Evolutionary conservation across 2,888 invertebrate species (phyloP).

Genomic region (Gandaritis pyraliata): DNA sequence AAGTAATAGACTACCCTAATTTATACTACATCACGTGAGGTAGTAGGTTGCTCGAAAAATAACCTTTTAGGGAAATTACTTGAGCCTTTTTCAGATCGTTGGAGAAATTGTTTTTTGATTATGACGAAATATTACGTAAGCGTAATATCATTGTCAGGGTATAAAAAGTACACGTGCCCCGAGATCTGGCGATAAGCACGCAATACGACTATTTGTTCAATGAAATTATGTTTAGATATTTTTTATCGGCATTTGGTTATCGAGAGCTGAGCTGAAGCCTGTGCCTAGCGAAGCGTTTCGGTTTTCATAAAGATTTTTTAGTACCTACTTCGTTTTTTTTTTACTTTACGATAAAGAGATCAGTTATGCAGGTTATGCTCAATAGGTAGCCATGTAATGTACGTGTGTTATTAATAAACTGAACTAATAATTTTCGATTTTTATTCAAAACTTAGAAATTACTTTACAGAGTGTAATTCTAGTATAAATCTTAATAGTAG

Average conservation of each 20-base stretch:
- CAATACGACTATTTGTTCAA: conserved; percentile 65
- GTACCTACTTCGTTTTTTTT: conserved; percentile 31
- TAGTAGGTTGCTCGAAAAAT: conserved; percentile 36
- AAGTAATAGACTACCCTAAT: conserved; percentile 44
- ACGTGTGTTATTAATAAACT: no score
- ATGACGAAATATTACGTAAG: conserved; percentile 62
- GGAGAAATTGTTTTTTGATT: conserved; percentile 51
- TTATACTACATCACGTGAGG: conserved; percentile 32
- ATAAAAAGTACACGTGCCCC: conserved; percentile 51
- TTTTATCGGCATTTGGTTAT: conserved; percentile 44
- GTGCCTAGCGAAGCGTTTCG: not conserved
- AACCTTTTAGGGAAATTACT: conserved; percentile 52
- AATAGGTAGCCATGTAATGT: no score
- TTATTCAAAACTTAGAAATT: no score
- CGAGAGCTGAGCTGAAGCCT: conserved; percentile 24
- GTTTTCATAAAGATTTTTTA: conserved; percentile 26
- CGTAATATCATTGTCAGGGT: conserved; percentile 54
- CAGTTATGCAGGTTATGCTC: no score
- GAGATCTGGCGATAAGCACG: conserved; percentile 64
- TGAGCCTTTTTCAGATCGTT: conserved; percentile 33
- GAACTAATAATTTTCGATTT: no score
- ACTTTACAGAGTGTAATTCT: no score
- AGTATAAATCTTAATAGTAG: no score
- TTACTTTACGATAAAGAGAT: no score
- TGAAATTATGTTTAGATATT: conserved; percentile 54